Evolutionary conservation across 2,888 invertebrate species (phyloP), one percentile per base, ranked within the genome.

Genomic region (Dicyrtoma fusca): DNA sequence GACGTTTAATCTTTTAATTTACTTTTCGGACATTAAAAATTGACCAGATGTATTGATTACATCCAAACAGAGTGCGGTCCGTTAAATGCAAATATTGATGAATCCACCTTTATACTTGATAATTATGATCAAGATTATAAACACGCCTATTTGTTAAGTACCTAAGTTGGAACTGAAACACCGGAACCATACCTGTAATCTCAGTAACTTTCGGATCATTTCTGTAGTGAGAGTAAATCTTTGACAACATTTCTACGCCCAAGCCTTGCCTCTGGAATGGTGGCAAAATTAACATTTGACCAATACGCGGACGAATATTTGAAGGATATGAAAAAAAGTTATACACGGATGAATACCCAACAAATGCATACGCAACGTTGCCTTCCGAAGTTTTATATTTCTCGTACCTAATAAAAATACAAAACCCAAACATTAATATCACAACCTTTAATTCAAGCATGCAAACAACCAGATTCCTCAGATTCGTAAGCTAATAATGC

Each of bases 281-380:
- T n/a, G 97, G 97, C 77, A 98, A 84, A 55, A 97, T 88, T 72
- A 97, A 87, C 83, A 96, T 91, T 84, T 98, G 97, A 77, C 95
- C 94, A 76, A 99, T 92, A 74, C 98, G 88, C 4, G 97, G 94
- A 42, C 98, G 88, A 68, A 89, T 88, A 83, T 92, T 89, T 74
- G 89, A 87, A 0, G 97, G 97, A 84, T 96, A 97, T 1, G 94
- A 92, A 83, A 94, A 99, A 85, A 96, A 99, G 79, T 93, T 91
- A 85, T 97, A 99, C 55, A 95, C 91, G 0, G 95, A 94, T 64
- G 92, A 89, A 84, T 94, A 97, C 14, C 95, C 98, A 44, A 90
- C 90, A 49, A 93, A 89, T 19, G 91, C 91, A 82, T 91, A 92
- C 69, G 87, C 86, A 11, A 83, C 82, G 11, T 85, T 84, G 2